These are phyloP conservation scores for Platyura marginata DNA, from an alignment of 1,140 invertebrate genomes.

Conservation along the genomic window DNA sequence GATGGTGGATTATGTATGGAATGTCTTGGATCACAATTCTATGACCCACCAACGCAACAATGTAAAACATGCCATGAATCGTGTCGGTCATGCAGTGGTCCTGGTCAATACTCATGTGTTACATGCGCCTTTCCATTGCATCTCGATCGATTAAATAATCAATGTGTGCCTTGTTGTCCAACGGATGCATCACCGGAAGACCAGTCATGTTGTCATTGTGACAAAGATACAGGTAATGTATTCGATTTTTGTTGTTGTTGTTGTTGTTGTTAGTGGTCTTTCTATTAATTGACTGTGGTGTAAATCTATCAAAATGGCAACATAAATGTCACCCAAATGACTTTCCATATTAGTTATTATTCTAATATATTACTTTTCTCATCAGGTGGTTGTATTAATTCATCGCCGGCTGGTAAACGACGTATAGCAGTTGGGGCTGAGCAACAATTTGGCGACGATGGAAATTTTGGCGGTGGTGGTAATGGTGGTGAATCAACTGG, in stretches of 20 bases:
- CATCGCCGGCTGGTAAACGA: conserved; percentile 55
- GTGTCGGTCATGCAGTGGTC: conserved; percentile 48
- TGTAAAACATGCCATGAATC: conserved; percentile 46
- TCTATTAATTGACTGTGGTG: no score
- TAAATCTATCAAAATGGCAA: no score
- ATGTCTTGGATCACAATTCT: conserved; percentile 50
- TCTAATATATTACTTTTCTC: conserved; percentile 3
- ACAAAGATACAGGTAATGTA: conserved; percentile 47
- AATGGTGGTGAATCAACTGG: conserved; percentile 10
- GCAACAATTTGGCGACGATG: conserved; percentile 24
- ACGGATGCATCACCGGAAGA: conserved; percentile 26
- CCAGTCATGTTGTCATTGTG: conserved; percentile 41
- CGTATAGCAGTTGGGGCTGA: conserved; percentile 41
- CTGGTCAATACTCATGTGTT: conserved; percentile 47
- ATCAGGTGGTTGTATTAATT: conserved; percentile 44
- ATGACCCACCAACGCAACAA: conserved; percentile 42
- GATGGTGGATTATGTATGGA: conserved; percentile 54
- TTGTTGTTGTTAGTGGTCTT: no score
- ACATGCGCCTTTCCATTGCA: conserved; percentile 41
- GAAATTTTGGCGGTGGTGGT: conserved; percentile 6
- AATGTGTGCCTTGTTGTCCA: conserved; percentile 49
- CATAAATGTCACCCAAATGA: no score
- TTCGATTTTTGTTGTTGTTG: no score
- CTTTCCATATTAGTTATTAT: no score
- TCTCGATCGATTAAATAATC: conserved; percentile 46